phyloP scores from a whole-genome alignment of 2,888 invertebrate species.

The Yponomeuta malinellus region DNA sequence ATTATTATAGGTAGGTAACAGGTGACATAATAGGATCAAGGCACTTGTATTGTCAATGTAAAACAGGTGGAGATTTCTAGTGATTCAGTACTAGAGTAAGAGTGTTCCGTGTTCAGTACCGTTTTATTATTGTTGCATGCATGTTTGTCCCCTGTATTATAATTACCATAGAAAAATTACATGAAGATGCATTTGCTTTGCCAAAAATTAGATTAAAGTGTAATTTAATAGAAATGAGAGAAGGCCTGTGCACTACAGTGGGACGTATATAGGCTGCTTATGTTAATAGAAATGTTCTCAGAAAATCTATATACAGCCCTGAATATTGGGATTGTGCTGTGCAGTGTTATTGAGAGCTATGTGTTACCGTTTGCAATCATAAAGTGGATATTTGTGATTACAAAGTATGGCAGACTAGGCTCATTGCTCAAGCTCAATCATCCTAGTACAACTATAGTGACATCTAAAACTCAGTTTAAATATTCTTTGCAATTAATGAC shows the following conservation, averaged over 20 bases:
- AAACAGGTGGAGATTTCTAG: neutral
- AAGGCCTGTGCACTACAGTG: no score
- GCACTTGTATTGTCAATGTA: neutral
- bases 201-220: neutral
- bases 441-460: conserved; percentile 18
- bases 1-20: neutral
- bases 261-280: no score
- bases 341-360: conserved; percentile 44
- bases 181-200: no score
- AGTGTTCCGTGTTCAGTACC: neutral
- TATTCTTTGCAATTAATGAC: conserved; percentile 43
- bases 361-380: conserved; percentile 40
- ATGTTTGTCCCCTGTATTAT: neutral
- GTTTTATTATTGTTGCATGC: no score
- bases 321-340: conserved; percentile 36
- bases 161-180: neutral
- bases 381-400: conserved; percentile 43
- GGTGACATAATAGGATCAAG: neutral
- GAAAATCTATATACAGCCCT: conserved; percentile 29
- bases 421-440: conserved; percentile 19
- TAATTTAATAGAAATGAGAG: no score
- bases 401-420: conserved; percentile 35
- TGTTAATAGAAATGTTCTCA: conserved; percentile 24
- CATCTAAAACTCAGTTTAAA: conserved; percentile 29
- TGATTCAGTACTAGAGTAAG: neutral